Conservation (phyloP, 2,888 invertebrate genomes). For the Sarcophaga variegata region DNA sequence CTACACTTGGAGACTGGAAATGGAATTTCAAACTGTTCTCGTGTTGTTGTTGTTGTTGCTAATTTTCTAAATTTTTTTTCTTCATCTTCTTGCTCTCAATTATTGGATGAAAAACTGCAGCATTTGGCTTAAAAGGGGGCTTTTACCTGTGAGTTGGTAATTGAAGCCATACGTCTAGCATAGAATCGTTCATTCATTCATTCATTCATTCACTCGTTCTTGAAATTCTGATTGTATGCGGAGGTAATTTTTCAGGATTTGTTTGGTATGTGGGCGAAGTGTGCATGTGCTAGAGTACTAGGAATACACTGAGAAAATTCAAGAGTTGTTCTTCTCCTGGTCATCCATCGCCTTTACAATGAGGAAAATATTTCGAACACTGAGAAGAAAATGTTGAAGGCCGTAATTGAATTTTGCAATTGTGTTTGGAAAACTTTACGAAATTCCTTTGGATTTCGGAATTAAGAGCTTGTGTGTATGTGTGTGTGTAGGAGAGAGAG, state of each 20-base stretch:
- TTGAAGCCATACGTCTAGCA: slow-evolving; percentile 17
- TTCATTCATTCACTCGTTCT: background rate
- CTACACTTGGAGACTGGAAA: too few relatives aligned
- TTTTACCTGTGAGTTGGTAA: slow-evolving; percentile 25
- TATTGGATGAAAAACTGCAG: slow-evolving; percentile 10
- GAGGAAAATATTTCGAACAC: background rate
- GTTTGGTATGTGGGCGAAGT: background rate
- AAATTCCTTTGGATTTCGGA: background rate
- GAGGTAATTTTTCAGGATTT: slow-evolving; percentile 29
- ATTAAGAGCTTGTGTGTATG: background rate
- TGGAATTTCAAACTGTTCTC: background rate
- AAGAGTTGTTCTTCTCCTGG: background rate
- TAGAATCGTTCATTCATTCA: slow-evolving; percentile 15
- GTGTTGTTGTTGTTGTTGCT: slow-evolving; percentile 1
- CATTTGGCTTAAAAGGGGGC: slow-evolving; percentile 20
- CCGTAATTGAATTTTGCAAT: background rate
- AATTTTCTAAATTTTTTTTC: background rate
- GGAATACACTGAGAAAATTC: background rate
- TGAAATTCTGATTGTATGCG: slow-evolving; percentile 26
- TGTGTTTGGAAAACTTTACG: background rate
- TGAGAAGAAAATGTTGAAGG: background rate
- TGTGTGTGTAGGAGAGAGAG: too few relatives aligned
- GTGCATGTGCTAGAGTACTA: background rate
- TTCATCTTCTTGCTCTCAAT: background rate
- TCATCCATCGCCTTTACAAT: background rate